Percentiles rank a stretch among this genome's conserved stretches.
Evolutionary conservation across 2,113 vertebrate genomes (phyloP).

Genomic region (Cepphus grylle): DNA sequence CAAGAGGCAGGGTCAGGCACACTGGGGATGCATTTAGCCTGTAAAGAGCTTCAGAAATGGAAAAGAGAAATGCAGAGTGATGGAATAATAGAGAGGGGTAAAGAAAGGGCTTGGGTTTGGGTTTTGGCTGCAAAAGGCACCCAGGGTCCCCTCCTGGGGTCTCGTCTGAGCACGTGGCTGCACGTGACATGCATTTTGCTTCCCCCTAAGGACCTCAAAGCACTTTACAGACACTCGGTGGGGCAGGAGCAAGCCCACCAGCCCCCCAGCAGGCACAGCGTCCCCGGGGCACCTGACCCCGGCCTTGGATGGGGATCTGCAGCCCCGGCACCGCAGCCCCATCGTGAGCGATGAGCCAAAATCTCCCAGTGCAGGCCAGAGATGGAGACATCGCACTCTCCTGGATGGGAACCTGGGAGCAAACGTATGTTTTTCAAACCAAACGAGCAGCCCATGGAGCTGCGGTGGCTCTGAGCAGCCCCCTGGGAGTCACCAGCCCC

Average conservation of each 20-base stretch:
- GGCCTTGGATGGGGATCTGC: not conserved
- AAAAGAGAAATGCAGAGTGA: not conserved
- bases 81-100: not conserved
- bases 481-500: not conserved
- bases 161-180: accelerated
- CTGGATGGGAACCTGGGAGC: not conserved
- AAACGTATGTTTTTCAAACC: not conserved
- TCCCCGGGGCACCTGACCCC: not conserved
- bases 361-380: not conserved
- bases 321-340: not conserved
- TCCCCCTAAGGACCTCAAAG: not conserved
- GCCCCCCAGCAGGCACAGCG: not conserved
- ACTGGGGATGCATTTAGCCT: accelerated
- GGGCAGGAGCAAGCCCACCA: not conserved
- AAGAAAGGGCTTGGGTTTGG: not conserved
- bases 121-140: not conserved
- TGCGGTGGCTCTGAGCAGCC: not conserved
- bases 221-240: not conserved
- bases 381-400: accelerated
- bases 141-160: not conserved
- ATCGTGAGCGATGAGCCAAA: accelerated
- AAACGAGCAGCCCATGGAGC: accelerated
- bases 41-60: not conserved
- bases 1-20: not conserved
- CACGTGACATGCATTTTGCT: accelerated